Evolutionary conservation across 2,797 vertebrate species (phyloP).

Genomic region (Varecia variegata): DNA sequence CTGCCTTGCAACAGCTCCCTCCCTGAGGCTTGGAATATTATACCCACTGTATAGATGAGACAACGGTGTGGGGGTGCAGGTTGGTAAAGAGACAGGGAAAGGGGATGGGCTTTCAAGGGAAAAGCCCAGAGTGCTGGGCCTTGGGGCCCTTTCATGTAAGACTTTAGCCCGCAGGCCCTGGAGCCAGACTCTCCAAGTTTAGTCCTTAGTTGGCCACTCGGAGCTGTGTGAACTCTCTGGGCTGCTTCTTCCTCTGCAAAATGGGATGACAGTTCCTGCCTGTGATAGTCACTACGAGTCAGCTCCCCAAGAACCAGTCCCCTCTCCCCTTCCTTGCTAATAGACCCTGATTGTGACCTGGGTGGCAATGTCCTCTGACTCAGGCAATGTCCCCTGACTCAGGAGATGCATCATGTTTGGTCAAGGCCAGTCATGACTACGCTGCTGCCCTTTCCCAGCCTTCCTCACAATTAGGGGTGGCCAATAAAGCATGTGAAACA

Average conservation of each 20-base stretch:
- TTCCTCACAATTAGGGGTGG: background rate
- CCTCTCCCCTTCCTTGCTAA: background rate
- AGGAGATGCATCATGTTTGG: background rate
- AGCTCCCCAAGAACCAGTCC: background rate
- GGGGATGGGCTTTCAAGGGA: no score
- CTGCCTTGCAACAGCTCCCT: no score
- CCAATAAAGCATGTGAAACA: background rate
- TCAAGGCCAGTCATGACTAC: background rate
- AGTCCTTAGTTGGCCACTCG: background rate
- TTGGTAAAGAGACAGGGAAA: no score
- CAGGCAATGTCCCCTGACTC: background rate
- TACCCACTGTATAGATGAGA: no score
- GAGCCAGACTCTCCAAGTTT: background rate
- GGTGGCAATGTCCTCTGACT: background rate
- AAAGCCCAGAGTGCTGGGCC: background rate
- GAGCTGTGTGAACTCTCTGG: background rate
- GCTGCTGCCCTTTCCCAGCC: background rate
- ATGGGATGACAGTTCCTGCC: background rate
- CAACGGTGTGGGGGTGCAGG: no score
- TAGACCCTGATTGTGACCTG: background rate
- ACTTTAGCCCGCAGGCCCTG: rapidly evolving
- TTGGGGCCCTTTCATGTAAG: background rate
- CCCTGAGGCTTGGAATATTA: no score
- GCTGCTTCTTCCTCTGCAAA: background rate
- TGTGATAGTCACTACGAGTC: background rate